A percentile compares a stretch with the other conserved stretches of the same genome.
These are phyloP conservation scores for Uria lomvia DNA, from an alignment of 2,113 vertebrate species.

Conservation along the genomic window DNA sequence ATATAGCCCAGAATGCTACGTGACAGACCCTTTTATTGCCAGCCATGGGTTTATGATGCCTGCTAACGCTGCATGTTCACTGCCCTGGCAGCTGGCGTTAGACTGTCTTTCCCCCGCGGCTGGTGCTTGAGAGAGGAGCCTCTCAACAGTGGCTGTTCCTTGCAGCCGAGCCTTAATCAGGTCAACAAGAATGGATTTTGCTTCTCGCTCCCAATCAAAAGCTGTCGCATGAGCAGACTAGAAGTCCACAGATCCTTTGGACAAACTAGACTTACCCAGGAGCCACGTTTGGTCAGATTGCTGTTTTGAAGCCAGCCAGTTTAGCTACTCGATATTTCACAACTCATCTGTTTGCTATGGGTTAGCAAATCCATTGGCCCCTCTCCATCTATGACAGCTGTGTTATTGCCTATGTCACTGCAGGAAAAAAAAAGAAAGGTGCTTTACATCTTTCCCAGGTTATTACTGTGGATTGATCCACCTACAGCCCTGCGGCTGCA, in stretches of 20 bases:
- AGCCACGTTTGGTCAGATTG: neutral
- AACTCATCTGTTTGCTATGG: neutral
- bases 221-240: neutral
- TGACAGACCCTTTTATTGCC: neutral
- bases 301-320: neutral
- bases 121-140: neutral
- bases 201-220: neutral
- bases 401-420: neutral
- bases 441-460: neutral
- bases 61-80: neutral
- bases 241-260: neutral
- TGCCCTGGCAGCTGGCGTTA: neutral
- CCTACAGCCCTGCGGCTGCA: neutral
- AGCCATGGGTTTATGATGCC: neutral
- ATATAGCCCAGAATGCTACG: neutral
- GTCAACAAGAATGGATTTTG: conserved; percentile 33
- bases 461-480: neutral
- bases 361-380: neutral
- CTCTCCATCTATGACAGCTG: neutral
- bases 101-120: neutral
- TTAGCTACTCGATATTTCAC: neutral
- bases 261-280: neutral
- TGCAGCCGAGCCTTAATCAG: neutral
- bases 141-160: neutral
- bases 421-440: neutral